A percentile compares a stretch with the other conserved stretches of the same genome.
phyloP scores from a whole-genome alignment of 2,888 invertebrate species.

The Lasioglossum oenotherae region DNA sequence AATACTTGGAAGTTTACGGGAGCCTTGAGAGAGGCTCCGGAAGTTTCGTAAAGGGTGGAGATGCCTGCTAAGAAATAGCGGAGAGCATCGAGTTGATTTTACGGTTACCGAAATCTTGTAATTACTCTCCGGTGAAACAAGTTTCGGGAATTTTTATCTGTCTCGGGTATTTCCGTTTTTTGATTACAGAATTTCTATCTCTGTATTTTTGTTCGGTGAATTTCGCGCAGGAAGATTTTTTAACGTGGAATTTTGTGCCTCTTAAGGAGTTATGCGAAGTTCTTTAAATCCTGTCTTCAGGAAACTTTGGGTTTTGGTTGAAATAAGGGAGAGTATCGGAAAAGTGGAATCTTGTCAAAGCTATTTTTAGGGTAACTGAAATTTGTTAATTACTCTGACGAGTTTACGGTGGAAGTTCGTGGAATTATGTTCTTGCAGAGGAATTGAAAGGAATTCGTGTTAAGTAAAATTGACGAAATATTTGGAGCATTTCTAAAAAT shows the following conservation, averaged over 20 bases:
- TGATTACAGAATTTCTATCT: not conserved
- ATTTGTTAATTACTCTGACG: not conserved
- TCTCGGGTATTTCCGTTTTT: not conserved
- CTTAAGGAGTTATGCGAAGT: not conserved
- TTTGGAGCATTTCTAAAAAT: not conserved
- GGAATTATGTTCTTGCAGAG: not conserved
- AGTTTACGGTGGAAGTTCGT: not conserved
- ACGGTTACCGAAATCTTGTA: not conserved
- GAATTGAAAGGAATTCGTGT: not conserved
- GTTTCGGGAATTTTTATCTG: not conserved
- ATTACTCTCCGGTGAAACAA: not conserved
- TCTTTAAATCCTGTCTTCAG: not conserved
- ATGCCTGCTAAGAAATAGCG: conserved; percentile 14
- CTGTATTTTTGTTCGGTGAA: not conserved
- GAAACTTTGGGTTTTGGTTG: not conserved
- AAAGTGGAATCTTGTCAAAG: conserved; percentile 5
- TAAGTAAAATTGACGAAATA: not conserved
- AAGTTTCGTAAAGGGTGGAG: conserved; percentile 1
- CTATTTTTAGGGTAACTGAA: conserved; percentile 1
- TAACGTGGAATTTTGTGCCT: not conserved
- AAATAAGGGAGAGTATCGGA: not conserved
- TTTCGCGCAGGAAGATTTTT: not conserved
- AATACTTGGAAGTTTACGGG: conserved; percentile 21
- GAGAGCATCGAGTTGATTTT: not conserved
- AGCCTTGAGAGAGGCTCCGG: conserved; percentile 2